A percentile compares a stretch with the other conserved stretches of the same genome.
These are phyloP conservation scores for Anarhynchus alexandrinus DNA, from an alignment of 2,113 vertebrate species.

Conservation along the genomic window DNA sequence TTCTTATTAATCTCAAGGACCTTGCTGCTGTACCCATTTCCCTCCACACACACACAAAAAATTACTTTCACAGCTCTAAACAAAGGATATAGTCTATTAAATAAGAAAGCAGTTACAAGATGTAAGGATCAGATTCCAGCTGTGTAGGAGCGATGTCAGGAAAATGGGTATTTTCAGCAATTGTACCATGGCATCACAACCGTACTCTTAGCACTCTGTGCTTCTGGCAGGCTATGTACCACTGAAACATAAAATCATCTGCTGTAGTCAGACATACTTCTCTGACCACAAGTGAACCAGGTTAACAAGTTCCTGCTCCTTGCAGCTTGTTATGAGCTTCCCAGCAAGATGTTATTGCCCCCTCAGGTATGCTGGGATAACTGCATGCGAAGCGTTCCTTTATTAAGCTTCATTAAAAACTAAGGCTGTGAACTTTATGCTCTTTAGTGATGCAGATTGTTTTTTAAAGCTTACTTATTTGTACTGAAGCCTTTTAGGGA, in stretches of 20 bases:
- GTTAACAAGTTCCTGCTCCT: neutral
- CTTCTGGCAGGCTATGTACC: neutral
- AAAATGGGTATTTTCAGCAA: neutral
- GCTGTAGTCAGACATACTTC: neutral
- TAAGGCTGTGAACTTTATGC: neutral
- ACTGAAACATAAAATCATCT: neutral
- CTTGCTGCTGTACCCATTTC: neutral
- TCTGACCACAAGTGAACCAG: neutral
- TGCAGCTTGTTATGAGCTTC: neutral
- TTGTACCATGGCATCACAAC: neutral
- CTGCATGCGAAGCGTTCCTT: neutral
- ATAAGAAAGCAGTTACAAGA: neutral
- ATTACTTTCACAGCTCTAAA: neutral
- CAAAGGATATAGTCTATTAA: neutral
- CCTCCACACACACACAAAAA: neutral
- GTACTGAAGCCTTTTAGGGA: neutral
- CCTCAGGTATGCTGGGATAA: neutral
- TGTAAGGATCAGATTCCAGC: neutral
- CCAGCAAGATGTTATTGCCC: neutral
- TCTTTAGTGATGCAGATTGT: neutral
- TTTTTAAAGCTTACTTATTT: neutral
- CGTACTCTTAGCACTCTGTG: neutral
- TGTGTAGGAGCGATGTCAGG: neutral
- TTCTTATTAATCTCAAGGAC: neutral
- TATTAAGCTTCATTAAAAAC: neutral